Evolutionary conservation across 2,888 invertebrate genomes (phyloP).

Genomic region (Maniola hyperantus): DNA sequence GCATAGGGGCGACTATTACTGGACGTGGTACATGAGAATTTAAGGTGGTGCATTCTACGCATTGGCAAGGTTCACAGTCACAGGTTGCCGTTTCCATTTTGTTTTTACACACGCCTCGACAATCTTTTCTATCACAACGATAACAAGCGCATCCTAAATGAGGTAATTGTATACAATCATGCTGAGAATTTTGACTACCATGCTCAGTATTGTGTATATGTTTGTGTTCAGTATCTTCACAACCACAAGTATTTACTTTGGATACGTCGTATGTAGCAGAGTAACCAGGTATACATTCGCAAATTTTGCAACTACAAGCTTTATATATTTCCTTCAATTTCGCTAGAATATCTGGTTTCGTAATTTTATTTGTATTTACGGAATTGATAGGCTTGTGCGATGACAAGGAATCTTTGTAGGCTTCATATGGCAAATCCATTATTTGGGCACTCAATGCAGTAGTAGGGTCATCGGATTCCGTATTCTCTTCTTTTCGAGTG

Average conservation of each 20-base stretch:
- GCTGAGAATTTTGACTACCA: not conserved
- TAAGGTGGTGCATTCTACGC: conserved; percentile 47
- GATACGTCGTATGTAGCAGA: conserved; percentile 42
- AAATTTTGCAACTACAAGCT: conserved; percentile 69
- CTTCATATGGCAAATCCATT: conserved; percentile 53
- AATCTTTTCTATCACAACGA: conserved; percentile 45
- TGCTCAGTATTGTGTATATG: not conserved
- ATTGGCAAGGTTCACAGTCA: conserved; percentile 53
- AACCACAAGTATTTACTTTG: conserved; percentile 55
- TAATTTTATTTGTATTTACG: conserved; percentile 26
- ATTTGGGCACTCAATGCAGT: conserved; percentile 57
- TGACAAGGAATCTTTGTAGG: conserved; percentile 45
- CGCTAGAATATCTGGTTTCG: conserved; percentile 53
- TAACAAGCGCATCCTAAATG: conserved; percentile 44
- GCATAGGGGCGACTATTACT: conserved; percentile 50
- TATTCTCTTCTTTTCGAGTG: conserved; percentile 36
- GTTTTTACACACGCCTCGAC: conserved; percentile 41
- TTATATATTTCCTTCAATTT: conserved; percentile 63
- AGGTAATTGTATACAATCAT: conserved; percentile 22
- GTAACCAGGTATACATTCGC: conserved; percentile 54
- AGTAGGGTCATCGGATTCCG: conserved; percentile 41
- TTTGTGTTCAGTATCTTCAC: conserved; percentile 42
- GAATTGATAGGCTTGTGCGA: conserved; percentile 4
- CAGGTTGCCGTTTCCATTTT: conserved; percentile 40
- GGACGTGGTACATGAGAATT: conserved; percentile 38